phyloP scores from a whole-genome alignment of 2,888 invertebrate species.

The Athetis lepigone region DNA sequence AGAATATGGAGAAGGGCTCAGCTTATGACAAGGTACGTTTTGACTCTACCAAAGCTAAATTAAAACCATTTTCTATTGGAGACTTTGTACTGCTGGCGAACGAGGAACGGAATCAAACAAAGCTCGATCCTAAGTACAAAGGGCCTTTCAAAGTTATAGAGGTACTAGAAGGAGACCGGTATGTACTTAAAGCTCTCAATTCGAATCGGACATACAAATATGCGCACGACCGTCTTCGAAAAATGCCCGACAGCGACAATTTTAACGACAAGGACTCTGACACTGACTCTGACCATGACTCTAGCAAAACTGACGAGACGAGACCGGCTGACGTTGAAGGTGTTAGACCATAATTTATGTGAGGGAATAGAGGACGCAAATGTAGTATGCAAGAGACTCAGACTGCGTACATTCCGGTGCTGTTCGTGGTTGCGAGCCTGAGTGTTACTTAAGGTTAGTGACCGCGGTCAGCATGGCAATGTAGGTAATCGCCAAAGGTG shows the following conservation, averaged over 20 bases:
- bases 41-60: not conserved
- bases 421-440: too few species aligned
- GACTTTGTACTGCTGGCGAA: slow-evolving; percentile 1
- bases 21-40: not conserved
- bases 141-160: too few species aligned
- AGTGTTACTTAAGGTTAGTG: too few species aligned
- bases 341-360: not conserved
- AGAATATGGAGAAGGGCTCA: too few species aligned
- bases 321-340: not conserved
- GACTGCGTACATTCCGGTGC: not conserved
- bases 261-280: too few species aligned
- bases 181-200: slow-evolving; percentile 4
- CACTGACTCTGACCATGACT: not conserved
- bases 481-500: too few species aligned
- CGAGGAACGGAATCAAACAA: too few species aligned
- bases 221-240: slow-evolving; percentile 1
- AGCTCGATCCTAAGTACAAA: slow-evolving; percentile 5
- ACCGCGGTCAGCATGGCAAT: too few species aligned
- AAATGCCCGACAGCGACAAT: slow-evolving; percentile 2
- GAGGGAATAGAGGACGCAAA: too few species aligned
- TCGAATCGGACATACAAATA: slow-evolving; percentile 3
- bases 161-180: slow-evolving; percentile 2
- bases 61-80: not conserved
- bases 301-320: not conserved
- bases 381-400: slow-evolving; percentile 1